Evolutionary conservation across 2,888 invertebrate species (phyloP).

Genomic region (Maniola hyperantus): DNA sequence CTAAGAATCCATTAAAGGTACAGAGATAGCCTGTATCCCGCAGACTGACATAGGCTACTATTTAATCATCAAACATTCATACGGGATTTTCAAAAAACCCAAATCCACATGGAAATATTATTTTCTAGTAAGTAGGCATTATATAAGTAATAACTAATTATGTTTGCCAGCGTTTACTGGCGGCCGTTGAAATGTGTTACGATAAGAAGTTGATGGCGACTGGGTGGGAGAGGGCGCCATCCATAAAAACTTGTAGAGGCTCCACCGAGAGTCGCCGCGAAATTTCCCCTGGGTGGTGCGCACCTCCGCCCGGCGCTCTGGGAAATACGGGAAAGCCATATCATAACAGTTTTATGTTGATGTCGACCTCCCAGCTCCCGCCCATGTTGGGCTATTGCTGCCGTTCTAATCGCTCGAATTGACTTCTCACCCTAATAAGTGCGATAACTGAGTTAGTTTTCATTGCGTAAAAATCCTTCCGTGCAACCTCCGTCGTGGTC

Average conservation of each 20-base stretch:
- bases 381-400: constrained; percentile 40
- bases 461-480: no score
- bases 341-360: constrained; percentile 82
- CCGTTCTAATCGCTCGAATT: constrained; percentile 31
- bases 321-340: constrained; percentile 81
- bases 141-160: constrained; percentile 44
- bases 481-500: no score
- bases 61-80: no score
- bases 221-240: constrained; percentile 58
- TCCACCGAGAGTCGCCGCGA: constrained; percentile 76
- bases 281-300: constrained; percentile 76
- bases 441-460: not conserved
- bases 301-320: constrained; percentile 62
- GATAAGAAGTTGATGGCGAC: constrained; percentile 71
- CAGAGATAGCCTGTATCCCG: no score
- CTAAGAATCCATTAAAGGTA: no score
- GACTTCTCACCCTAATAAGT: constrained; percentile 5
- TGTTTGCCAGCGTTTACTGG: constrained; percentile 53
- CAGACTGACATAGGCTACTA: no score
- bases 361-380: constrained; percentile 78
- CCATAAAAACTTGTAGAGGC: constrained; percentile 82
- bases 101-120: no score
- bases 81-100: no score
- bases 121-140: not conserved
- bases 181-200: constrained; percentile 61